Evolutionary conservation across 2,113 vertebrate species (phyloP).

Genomic region (Clupea harengus): DNA sequence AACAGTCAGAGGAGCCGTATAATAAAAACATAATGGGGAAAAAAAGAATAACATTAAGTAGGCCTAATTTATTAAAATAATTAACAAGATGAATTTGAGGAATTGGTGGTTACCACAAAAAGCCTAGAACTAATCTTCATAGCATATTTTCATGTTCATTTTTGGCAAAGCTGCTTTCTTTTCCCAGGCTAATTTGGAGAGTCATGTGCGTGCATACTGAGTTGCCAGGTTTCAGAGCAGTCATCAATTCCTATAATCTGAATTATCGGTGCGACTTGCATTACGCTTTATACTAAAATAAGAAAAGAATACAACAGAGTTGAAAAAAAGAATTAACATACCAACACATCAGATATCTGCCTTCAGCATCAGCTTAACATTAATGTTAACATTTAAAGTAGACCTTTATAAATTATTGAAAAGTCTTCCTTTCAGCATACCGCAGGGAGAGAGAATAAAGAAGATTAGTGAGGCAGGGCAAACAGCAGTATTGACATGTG

Average conservation of each 20-base stretch:
- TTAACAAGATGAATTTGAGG: neutral
- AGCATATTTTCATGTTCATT: neutral
- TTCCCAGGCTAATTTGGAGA: too few relatives aligned
- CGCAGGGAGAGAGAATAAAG: neutral
- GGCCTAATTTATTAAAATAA: neutral
- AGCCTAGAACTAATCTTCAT: neutral
- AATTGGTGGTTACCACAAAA: neutral
- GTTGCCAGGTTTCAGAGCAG: neutral
- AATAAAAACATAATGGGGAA: too few relatives aligned
- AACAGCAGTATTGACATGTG: neutral
- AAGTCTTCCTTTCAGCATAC: neutral
- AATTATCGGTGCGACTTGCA: too few relatives aligned
- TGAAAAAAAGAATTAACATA: too few relatives aligned
- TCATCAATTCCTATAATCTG: too few relatives aligned
- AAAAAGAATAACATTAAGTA: too few relatives aligned
- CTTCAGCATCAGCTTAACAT: too few relatives aligned
- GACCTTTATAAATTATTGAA: neutral
- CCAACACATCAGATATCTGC: too few relatives aligned
- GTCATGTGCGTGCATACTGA: neutral
- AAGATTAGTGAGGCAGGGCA: neutral
- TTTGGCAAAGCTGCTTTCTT: neutral
- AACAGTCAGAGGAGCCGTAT: too few relatives aligned
- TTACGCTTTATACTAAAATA: too few relatives aligned
- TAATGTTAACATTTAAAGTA: neutral
- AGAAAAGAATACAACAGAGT: too few relatives aligned